phyloP scores from a whole-genome alignment of 2,797 vertebrate genomes.

The Ibycter americanus region DNA sequence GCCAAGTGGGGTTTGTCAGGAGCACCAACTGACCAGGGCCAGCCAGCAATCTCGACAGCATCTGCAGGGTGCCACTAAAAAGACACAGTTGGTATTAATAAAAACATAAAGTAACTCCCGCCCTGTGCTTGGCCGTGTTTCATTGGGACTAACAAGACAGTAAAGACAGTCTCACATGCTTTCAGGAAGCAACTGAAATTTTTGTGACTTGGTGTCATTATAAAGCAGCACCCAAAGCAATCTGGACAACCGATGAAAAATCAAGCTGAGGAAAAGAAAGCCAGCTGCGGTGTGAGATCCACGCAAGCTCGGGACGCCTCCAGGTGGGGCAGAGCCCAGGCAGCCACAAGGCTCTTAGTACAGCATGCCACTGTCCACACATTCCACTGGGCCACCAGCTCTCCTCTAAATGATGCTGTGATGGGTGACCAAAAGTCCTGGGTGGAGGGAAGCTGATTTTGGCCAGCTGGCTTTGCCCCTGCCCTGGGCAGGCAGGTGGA shows the following conservation, averaged over 20 bases:
- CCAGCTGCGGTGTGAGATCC: not conserved
- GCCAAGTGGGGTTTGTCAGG: not conserved
- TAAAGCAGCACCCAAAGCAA: not conserved
- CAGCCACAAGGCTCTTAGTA: not conserved
- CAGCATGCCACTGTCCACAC: too few relatives aligned
- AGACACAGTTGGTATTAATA: not conserved
- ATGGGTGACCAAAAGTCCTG: not conserved
- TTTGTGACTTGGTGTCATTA: not conserved
- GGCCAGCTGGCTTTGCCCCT: not conserved
- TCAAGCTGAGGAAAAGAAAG: not conserved
- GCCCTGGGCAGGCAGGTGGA: not conserved
- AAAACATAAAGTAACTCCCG: not conserved
- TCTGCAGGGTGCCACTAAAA: not conserved
- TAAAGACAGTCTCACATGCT: not conserved
- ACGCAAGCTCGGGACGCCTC: not conserved
- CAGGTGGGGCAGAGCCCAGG: not conserved
- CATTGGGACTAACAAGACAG: not conserved
- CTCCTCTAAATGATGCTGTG: not conserved
- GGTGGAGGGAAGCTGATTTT: not conserved
- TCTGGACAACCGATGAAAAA: not conserved
- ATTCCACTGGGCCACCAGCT: too few relatives aligned
- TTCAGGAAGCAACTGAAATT: not conserved
- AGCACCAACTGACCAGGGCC: not conserved
- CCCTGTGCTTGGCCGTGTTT: not conserved
- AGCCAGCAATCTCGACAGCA: not conserved